These are phyloP conservation scores for Bombus pascuorum DNA, from an alignment of 1,140 invertebrate species.

Conservation along the genomic window DNA sequence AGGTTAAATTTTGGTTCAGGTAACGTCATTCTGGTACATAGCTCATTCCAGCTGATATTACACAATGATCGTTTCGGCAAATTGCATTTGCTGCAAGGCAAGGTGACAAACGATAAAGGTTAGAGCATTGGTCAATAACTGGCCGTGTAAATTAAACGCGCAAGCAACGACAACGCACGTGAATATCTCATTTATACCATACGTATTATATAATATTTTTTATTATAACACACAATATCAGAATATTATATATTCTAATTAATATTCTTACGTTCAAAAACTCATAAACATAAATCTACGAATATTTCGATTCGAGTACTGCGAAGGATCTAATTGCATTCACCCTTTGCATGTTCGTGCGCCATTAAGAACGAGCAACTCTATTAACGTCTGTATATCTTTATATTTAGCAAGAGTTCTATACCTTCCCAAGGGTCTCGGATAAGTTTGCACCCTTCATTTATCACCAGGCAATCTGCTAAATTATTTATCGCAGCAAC, in stretches of 20 bases:
- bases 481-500: neutral
- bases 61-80: slow-evolving; percentile 20
- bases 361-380: neutral
- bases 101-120: neutral
- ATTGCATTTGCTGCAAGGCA: slow-evolving; percentile 11
- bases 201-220: neutral
- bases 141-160: neutral
- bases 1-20: slow-evolving; percentile 14
- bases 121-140: neutral
- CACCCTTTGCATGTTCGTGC: neutral
- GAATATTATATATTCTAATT: no score
- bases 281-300: neutral
- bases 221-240: neutral
- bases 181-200: neutral
- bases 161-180: neutral
- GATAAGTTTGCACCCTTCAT: neutral
- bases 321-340: neutral
- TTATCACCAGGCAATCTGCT: neutral
- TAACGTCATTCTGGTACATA: slow-evolving; percentile 18
- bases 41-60: slow-evolving; percentile 23
- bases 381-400: neutral
- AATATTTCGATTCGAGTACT: neutral
- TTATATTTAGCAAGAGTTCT: neutral
- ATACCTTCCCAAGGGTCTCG: neutral
- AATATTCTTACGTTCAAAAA: neutral